Evolutionary conservation across 2,888 invertebrate genomes (phyloP).

Genomic region (Phaonia tiefii): DNA sequence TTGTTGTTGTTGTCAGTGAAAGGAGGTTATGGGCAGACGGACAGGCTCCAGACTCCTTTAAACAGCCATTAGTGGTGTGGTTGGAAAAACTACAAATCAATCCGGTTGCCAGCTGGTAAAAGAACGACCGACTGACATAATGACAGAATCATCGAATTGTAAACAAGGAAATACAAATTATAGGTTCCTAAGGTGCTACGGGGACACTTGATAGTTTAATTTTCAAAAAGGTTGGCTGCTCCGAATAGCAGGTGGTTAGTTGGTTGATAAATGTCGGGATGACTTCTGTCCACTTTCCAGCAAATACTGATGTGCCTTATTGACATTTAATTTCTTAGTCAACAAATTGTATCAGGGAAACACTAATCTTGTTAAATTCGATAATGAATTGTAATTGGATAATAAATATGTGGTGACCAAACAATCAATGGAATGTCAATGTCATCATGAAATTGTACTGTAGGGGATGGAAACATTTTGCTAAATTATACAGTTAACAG

Average conservation of each 20-base stretch:
- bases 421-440: too few species aligned
- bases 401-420: too few species aligned
- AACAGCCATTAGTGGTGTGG: slow-evolving; percentile 30
- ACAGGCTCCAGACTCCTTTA: slow-evolving; percentile 11
- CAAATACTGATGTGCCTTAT: too few species aligned
- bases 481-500: too few species aligned
- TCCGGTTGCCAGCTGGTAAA: slow-evolving; percentile 10
- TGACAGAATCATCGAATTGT: slow-evolving; percentile 6
- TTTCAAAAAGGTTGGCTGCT: neutral
- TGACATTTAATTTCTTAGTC: too few species aligned
- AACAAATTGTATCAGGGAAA: too few species aligned
- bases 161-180: slow-evolving; percentile 19
- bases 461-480: too few species aligned
- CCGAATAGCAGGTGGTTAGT: too few species aligned
- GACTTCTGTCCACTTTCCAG: neutral
- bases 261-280: neutral
- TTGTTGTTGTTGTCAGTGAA: neutral
- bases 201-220: neutral
- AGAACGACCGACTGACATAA: too few species aligned
- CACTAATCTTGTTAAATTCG: too few species aligned
- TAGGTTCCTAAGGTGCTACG: neutral
- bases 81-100: slow-evolving; percentile 27
- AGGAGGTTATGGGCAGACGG: slow-evolving; percentile 1
- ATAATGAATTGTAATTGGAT: too few species aligned
- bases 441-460: too few species aligned